Evolutionary conservation across 2,797 vertebrate genomes (phyloP).

Genomic region (Cossypha polioptera): DNA sequence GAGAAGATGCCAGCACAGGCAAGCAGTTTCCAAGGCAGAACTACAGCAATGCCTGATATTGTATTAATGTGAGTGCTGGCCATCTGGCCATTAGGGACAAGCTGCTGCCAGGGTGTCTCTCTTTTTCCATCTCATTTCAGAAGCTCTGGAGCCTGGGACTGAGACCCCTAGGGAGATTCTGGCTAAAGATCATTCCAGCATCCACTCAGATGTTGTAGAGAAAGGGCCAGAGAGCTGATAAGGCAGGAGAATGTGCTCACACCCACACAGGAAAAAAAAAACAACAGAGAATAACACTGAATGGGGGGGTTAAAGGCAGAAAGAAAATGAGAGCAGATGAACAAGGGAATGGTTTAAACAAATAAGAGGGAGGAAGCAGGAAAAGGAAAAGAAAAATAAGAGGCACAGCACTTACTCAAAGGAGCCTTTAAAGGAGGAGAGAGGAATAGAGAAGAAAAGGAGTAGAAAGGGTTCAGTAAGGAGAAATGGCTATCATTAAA

Average conservation of each 20-base stretch:
- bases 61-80: constrained; percentile 74
- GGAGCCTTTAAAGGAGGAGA: constrained; percentile 26
- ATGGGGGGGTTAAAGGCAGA: neutral
- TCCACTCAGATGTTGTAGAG: constrained; percentile 56
- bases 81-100: constrained; percentile 74
- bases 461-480: constrained; percentile 2
- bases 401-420: constrained; percentile 15
- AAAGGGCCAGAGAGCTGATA: constrained; percentile 36
- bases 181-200: constrained; percentile 62
- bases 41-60: constrained; percentile 76
- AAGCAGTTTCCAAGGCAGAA: constrained; percentile 79
- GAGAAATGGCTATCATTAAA: constrained; percentile 38
- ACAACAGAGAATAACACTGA: neutral
- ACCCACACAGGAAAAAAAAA: constrained; percentile 27
- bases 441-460: constrained; percentile 37
- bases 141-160: constrained; percentile 69
- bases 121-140: constrained; percentile 70
- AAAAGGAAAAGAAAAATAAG: constrained; percentile 32
- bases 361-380: constrained; percentile 49
- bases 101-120: constrained; percentile 71
- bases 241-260: constrained; percentile 34
- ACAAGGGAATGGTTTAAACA: constrained; percentile 53
- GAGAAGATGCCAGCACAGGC: constrained; percentile 78
- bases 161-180: constrained; percentile 62
- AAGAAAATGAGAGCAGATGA: constrained; percentile 1